A percentile compares a stretch with the other conserved stretches of the same genome.
Evolutionary conservation across 2,888 invertebrate genomes (phyloP).

Genomic region (Andrena marginata): DNA sequence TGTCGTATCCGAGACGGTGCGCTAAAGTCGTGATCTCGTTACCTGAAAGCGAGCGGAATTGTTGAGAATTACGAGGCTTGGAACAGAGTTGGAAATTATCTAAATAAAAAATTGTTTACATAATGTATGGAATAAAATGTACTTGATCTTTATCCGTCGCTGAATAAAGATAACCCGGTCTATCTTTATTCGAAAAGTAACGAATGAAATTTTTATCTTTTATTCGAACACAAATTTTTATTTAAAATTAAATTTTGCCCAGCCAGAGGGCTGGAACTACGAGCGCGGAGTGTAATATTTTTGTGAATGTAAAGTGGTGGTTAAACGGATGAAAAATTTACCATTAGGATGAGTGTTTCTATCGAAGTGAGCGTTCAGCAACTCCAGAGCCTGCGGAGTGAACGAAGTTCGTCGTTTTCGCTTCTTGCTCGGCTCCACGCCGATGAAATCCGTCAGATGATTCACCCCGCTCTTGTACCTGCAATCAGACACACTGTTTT

Average conservation of each 20-base stretch:
- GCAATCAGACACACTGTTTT: constrained; percentile 85
- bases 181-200: too few relatives aligned
- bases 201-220: too few relatives aligned
- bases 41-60: constrained; percentile 87
- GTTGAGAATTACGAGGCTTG: too few relatives aligned
- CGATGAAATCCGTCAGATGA: constrained; percentile 97
- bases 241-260: too few relatives aligned
- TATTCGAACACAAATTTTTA: too few relatives aligned
- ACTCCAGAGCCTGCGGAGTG: constrained; percentile 97
- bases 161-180: too few relatives aligned
- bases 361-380: constrained; percentile 98
- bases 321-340: constrained; percentile 83
- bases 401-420: constrained; percentile 98
- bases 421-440: constrained; percentile 98
- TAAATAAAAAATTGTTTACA: too few relatives aligned
- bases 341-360: constrained; percentile 99
- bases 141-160: too few relatives aligned
- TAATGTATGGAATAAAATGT: too few relatives aligned
- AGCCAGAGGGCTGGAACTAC: too few relatives aligned
- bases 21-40: constrained; percentile 98
- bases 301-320: not conserved
- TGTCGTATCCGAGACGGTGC: constrained; percentile 97
- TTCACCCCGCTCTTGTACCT: constrained; percentile 97
- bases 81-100: too few relatives aligned
- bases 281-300: too few relatives aligned